A percentile compares a stretch with the other conserved stretches of the same genome.
These are phyloP conservation scores for Genyomyrus donnyi DNA, from an alignment of 2,113 vertebrate species.

Conservation along the genomic window DNA sequence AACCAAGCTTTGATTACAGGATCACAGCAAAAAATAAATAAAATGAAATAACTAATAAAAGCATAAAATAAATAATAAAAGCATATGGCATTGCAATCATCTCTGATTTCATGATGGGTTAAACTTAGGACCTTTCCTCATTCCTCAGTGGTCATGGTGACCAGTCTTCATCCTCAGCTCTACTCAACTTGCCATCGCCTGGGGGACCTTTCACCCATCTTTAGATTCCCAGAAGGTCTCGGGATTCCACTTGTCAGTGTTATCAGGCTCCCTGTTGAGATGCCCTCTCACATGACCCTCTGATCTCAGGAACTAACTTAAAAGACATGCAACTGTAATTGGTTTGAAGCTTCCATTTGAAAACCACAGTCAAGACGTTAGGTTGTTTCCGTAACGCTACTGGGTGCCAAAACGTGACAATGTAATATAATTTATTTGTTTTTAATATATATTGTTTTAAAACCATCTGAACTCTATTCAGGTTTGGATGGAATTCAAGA, in stretches of 20 bases:
- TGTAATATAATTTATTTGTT: not conserved
- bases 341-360: not conserved
- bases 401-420: not conserved
- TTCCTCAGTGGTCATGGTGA: slow-evolving; percentile 8
- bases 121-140: not conserved
- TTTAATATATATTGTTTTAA: not conserved
- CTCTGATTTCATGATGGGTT: slow-evolving; percentile 13
- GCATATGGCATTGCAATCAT: not conserved
- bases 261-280: not conserved
- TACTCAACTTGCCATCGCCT: not conserved
- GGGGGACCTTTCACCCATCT: not conserved
- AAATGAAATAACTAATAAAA: slow-evolving; percentile 4
- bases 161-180: not conserved
- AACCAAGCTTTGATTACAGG: not conserved
- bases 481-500: not conserved
- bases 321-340: not conserved
- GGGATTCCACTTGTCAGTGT: not conserved
- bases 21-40: not conserved
- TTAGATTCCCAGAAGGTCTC: not conserved
- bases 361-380: not conserved
- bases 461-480: slow-evolving; percentile 1
- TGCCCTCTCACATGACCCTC: not conserved
- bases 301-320: not conserved
- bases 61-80: not conserved
- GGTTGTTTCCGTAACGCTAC: not conserved